Evolutionary conservation across 2,113 vertebrate species (phyloP).

Genomic region (Otocyon megalotis): DNA sequence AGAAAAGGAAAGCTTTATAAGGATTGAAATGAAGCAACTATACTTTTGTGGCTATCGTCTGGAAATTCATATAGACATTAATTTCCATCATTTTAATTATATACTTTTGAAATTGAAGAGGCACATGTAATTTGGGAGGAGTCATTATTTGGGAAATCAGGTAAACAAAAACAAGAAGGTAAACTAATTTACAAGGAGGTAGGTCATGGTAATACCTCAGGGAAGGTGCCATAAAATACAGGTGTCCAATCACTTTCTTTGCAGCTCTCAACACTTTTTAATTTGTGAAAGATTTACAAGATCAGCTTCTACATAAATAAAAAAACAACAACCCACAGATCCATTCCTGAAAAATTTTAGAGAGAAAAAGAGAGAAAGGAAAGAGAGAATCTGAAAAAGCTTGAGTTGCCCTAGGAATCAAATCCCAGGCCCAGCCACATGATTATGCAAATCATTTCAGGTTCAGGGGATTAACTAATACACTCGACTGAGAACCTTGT

Average conservation of each 20-base stretch:
- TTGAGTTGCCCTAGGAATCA: background rate
- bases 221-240: background rate
- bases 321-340: background rate
- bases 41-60: background rate
- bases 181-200: constrained; percentile 38
- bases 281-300: background rate
- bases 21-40: background rate
- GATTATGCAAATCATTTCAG: background rate
- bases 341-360: constrained; percentile 29
- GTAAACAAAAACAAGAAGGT: background rate
- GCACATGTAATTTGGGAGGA: background rate
- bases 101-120: background rate
- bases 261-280: background rate
- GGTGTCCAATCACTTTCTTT: background rate
- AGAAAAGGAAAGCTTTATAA: constrained; percentile 13
- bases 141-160: constrained; percentile 22
- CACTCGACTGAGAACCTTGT: background rate
- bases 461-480: background rate
- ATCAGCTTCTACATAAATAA: background rate
- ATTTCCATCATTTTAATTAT: constrained; percentile 22
- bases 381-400: background rate
- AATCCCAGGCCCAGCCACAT: background rate
- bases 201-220: background rate
- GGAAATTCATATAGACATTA: background rate
- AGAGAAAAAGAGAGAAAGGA: background rate